Conservation (phyloP, 2,888 invertebrate genomes). For the Ligdia adustata region DNA sequence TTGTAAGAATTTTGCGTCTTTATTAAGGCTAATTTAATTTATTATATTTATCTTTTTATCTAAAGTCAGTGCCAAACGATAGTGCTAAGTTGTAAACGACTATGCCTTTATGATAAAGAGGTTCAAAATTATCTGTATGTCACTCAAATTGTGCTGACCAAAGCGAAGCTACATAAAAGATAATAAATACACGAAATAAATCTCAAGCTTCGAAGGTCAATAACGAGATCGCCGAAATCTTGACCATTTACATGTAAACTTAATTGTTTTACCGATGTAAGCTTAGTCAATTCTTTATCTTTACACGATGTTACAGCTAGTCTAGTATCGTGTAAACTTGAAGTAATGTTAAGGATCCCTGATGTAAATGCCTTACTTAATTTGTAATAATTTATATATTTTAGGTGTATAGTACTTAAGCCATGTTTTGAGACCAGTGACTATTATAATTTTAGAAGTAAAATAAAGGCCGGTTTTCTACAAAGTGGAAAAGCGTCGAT, state of each 20-base stretch:
- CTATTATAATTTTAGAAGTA: slow-evolving; percentile 81
- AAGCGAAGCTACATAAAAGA: slow-evolving; percentile 61
- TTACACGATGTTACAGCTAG: slow-evolving; percentile 76
- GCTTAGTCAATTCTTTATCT: slow-evolving; percentile 80
- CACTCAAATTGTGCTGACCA: slow-evolving; percentile 65
- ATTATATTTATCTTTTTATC: slow-evolving; percentile 62
- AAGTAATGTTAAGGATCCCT: slow-evolving; percentile 79
- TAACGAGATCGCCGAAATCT: slow-evolving; percentile 80
- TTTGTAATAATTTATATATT: slow-evolving; percentile 84
- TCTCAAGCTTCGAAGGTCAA: slow-evolving; percentile 70
- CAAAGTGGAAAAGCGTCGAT: slow-evolving; percentile 65
- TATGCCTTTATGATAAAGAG: slow-evolving; percentile 70
- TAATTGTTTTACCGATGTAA: slow-evolving; percentile 81
- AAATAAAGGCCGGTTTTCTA: slow-evolving; percentile 63
- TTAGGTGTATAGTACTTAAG: slow-evolving; percentile 85
- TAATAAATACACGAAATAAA: slow-evolving; percentile 31
- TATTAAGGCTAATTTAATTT: slow-evolving; percentile 67
- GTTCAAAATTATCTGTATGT: slow-evolving; percentile 67
- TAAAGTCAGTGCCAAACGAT: slow-evolving; percentile 78
- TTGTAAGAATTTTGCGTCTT: slow-evolving; percentile 59
- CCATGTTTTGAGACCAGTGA: slow-evolving; percentile 84
- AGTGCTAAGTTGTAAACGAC: slow-evolving; percentile 79
- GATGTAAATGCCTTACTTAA: slow-evolving; percentile 84
- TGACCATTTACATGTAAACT: slow-evolving; percentile 80
- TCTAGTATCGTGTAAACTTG: slow-evolving; percentile 78